phyloP scores from a whole-genome alignment of 2,797 vertebrate genomes.

The Diceros bicornis region DNA sequence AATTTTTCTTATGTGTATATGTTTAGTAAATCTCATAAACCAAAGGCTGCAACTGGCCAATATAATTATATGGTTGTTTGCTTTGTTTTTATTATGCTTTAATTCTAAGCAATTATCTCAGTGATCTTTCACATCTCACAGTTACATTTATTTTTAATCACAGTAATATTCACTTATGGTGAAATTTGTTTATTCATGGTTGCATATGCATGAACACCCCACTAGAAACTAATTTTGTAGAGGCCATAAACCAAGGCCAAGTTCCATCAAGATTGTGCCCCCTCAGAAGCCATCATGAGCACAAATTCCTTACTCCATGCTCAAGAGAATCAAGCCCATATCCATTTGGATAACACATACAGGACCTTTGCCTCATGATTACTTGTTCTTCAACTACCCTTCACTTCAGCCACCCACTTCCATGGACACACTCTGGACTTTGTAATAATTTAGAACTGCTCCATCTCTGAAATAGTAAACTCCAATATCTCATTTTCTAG shows the following conservation, averaged over 20 bases:
- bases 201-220: neutral
- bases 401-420: neutral
- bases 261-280: neutral
- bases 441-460: neutral
- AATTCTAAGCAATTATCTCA: neutral
- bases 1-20: neutral
- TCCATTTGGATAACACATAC: neutral
- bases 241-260: neutral
- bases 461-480: neutral
- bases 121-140: neutral
- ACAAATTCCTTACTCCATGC: neutral
- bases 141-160: neutral
- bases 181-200: neutral
- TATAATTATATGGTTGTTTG: neutral
- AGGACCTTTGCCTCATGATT: neutral
- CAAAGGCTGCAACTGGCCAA: neutral
- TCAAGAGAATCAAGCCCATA: neutral
- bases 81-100: neutral
- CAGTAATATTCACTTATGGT: neutral
- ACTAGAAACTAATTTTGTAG: neutral
- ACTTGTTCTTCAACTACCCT: neutral
- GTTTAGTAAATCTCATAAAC: neutral
- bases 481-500: neutral
- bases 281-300: neutral
- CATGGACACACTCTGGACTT: neutral